These are phyloP conservation scores for Idaea dimidiata DNA, from an alignment of 2,888 invertebrate genomes.

Conservation along the genomic window DNA sequence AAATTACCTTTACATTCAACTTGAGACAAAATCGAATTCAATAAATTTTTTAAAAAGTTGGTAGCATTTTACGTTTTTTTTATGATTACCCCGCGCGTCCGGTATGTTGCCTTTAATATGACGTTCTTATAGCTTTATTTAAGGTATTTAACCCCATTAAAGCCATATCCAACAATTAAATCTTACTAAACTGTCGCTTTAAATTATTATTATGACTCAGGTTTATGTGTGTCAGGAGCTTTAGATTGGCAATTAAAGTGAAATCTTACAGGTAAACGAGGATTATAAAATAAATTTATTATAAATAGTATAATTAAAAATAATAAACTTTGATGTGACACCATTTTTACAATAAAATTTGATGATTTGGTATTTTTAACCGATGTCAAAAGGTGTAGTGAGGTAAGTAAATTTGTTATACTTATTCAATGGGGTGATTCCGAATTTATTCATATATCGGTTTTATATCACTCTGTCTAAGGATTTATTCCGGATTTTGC, in stretches of 20 bases:
- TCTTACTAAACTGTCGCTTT: slow-evolving; percentile 17
- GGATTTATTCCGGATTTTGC: too few relatives aligned
- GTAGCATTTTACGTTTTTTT: too few relatives aligned
- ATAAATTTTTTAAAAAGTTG: too few relatives aligned
- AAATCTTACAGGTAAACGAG: slow-evolving; percentile 34
- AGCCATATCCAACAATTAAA: slow-evolving; percentile 12
- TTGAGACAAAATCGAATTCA: too few relatives aligned
- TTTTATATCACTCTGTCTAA: too few relatives aligned
- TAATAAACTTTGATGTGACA: not conserved
- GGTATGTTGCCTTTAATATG: not conserved
- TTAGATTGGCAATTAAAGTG: slow-evolving; percentile 34
- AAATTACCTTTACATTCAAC: too few relatives aligned
- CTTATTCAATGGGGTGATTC: too few relatives aligned
- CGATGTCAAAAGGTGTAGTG: not conserved
- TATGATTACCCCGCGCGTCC: too few relatives aligned
- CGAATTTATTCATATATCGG: too few relatives aligned
- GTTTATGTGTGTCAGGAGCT: slow-evolving; percentile 29
- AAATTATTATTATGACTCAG: slow-evolving; percentile 28
- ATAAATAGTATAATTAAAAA: slow-evolving; percentile 8
- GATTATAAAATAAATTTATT: slow-evolving; percentile 32
- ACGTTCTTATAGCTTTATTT: not conserved
- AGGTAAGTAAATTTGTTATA: too few relatives aligned
- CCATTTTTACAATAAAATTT: not conserved
- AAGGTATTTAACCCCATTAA: slow-evolving; percentile 2
- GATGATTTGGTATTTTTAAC: not conserved